Evolutionary conservation across 2,888 invertebrate genomes (phyloP), one percentile per base, ranked within the genome.

Genomic region (Cactoblastis cactorum): DNA sequence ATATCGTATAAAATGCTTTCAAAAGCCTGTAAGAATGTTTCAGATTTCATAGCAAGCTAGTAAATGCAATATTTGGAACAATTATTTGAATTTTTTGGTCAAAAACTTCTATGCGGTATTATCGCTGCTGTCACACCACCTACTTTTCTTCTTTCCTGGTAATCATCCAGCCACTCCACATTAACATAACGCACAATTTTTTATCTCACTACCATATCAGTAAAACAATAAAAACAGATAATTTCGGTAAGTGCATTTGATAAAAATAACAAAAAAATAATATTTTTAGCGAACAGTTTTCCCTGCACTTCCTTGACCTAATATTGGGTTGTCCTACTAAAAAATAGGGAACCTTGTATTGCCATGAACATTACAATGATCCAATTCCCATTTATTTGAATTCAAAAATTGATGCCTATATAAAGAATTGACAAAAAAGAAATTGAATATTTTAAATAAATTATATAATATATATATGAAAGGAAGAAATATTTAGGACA

Each of bases 281-380:
- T 76, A 77, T 67, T 75, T 69, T 67, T 74, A 63, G 73, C 65
- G 66, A 76, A 62, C 69, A 69, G 63, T 65, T 69, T 68, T 72
- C 65, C 65, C 74, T 80, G 82, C 83, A 86, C 83, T 85, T 87
- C 79, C 83, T 84, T 83, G 82, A 82, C 78, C 82, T 77, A 11
- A 71, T 61, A 59, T 63, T 55, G 71, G 64, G 77, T 81, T 71
- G 68, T 74, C 62, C 80, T 66, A 57, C 47, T 59, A 59, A 61
- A 79, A 74, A 68, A 48, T 48, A n/a, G 2, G 24, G 19, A 34
- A 17, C 28, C 6, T 14, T 54, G 52, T 57, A 50, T 57, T 51
- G 39, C 47, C 43, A 49, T 57, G 12, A 24, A 24, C 5, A 14
- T 14, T 11, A 38, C 11, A 28, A 6, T 9, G 1, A 28, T 28